Evolutionary conservation across 2,888 invertebrate genomes (phyloP), one percentile per base, ranked within the genome.

Genomic region (Cotesia congregata): DNA sequence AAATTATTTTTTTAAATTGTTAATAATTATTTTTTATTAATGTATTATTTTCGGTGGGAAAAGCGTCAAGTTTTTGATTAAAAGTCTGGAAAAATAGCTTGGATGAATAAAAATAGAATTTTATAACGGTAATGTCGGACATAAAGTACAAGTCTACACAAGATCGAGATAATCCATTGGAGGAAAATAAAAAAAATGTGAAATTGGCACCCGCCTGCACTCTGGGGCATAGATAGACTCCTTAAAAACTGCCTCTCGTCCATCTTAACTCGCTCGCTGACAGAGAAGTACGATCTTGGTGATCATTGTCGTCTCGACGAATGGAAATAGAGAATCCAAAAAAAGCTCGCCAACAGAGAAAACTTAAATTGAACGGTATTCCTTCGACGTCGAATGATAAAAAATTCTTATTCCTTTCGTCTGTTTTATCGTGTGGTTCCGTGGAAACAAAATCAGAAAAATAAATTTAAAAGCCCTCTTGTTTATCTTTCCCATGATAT

Each of bases 151-250:
- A 77, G 73, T 59, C 50, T 61, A 64, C 65, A 70, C 15, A 62
- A 50, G 60, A 38, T 64, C 61, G 50, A 68, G 20, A 68, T 73
- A 67, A 50, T 39, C 9, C 30, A 20, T 64, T 50, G 30, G 68
- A 61, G 30, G 3, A 30, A 30, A 30, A 30, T 30, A 30, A 30
- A 30, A 30, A 30, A 73, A 72, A 76, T 41, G 72, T 39, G 59
- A 69, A 73, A 59, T 77, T 73, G 73, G 71, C 76, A 77, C 65
- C 15, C 74, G 73, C 64, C 76, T 77, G 76, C 67, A 64, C 50
- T 12, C 50, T 50, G 12, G 50, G 50, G 50, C 12, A 64, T 62
- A 69, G 70, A 67, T 76, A 72, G 67, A 41, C 41, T 61, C 76
- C 62, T 72, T 38, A 68, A 68, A 68, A 72, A 76, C 62, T 72